Base-by-base conservation (phyloP, 1,140 invertebrate genomes). In the Drosophila nigrodunni region DNA sequence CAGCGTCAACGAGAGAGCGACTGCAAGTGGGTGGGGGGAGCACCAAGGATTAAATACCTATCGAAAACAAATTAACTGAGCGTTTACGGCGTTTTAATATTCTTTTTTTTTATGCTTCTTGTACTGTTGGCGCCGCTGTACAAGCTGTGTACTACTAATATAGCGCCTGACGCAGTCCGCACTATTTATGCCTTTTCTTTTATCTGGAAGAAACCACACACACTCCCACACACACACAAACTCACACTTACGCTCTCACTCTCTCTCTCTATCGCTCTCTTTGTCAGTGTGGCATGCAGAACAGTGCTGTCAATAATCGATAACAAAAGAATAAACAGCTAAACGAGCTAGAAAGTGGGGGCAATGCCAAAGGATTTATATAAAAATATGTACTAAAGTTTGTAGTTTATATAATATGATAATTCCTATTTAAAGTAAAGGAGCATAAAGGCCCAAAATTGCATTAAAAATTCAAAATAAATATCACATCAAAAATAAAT, bases 141-240 rank as follows among this genome's bases (percentile, higher is more conserved):
- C 72, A 65, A 77, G 59, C 66, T 30, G 0, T 80, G 52, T 41
- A 70, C 61, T 74, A 88, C 80, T 83, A 83, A 78, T 50, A 50
- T 77, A 75, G 67, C 54, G 60, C 30, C 52, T 72, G 49, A 30
- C 41, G 47, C 47, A 47, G 18, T 35, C 55, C 77, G 74, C 66
- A 74, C 80, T 89, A 88, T 88, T 83, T 88, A 88, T 88, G 83
- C 85, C 69, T 83, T 89, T 88, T 74, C 47, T 69, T 83, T 89
- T 88, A 83, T 78, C 85, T 34, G 13, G 13, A 66, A 77, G 50
- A 59, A 61, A 60, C 54, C 54, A 46, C 54, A 50, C 41, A 49
- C 34, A 44, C 49, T 30, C 21, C 7, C 37, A 41, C 37, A 57
- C 18, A 54, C 49, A 64, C 21, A 25, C 37, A 54, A 9, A 39